Evolutionary conservation across 2,888 invertebrate genomes (phyloP), one percentile per base, ranked within the genome.

Genomic region (Phortica magna): DNA sequence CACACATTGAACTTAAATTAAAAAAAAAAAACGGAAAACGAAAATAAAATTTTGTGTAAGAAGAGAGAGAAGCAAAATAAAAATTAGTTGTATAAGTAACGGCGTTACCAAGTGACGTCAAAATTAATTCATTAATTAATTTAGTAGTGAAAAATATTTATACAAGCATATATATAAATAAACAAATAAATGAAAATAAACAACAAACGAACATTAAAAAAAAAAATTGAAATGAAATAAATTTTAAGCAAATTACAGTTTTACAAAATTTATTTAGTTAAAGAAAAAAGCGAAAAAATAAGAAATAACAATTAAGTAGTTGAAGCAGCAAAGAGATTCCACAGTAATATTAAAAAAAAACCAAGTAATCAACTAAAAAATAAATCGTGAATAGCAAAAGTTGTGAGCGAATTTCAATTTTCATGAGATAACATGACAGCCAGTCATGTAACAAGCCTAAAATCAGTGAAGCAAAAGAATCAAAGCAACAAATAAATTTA

Each of bases 81-180:
- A 14, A 43, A 68, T 14, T 10, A 42, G 17, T 4, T 55, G 53
- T 10, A 55, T 55, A 53, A 71, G 17, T 71, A 71, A 71, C 48
- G 64, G 48, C 65, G 65, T 74, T 74, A 53, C 53, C 75, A 65
- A 75, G 43, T 70, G 53, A 75, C 55, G 65, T 31, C 48, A 31
- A 67, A 39, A 43, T 41, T 70, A 70, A 43, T 68, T 43, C 41
- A 68, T 70, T 53, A 70, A 71, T 12, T 53, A 55, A 53, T 71
- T 53, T 53, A 71, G 70, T 71, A 71, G 70, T 71, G 70, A 31
- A 71, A 53, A 71, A 68, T 68, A 68, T 68, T n/a, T 43, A 68
- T 68, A 68, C 42, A 55, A 55, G 55, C 55, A 55, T 55, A 68
- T 68, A 43, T 42, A n/a, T 22, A 31, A 68, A 9, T 17, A 68